These are phyloP conservation scores for Philypnodon macrostomus DNA, from an alignment of 2,797 vertebrate species.

Conservation along the genomic window DNA sequence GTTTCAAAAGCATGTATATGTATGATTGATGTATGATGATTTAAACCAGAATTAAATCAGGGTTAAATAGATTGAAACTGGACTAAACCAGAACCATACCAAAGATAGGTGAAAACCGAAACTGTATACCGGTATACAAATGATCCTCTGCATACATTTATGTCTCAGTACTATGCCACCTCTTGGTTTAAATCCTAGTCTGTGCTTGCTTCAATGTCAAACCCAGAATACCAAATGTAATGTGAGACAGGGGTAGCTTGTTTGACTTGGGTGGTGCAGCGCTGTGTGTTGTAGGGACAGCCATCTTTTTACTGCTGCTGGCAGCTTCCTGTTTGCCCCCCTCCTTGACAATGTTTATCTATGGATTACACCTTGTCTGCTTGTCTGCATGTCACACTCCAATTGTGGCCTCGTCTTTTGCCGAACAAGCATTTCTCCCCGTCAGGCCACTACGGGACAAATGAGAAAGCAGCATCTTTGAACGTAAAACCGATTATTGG, in stretches of 20 bases:
- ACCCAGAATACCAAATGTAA: slow-evolving; percentile 42
- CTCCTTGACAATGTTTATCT: slow-evolving; percentile 73
- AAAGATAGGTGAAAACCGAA: no score
- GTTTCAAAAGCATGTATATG: no score
- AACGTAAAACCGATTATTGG: slow-evolving; percentile 39
- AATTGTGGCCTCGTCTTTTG: slow-evolving; percentile 55
- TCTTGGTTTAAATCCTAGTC: no score
- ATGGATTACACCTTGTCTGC: slow-evolving; percentile 71
- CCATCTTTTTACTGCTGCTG: slow-evolving; percentile 50
- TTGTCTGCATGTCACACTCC: slow-evolving; percentile 63
- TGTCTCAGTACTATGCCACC: no score
- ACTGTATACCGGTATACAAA: no score
- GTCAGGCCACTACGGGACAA: slow-evolving; percentile 44
- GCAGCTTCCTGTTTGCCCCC: slow-evolving; percentile 57
- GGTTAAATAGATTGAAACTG: no score
- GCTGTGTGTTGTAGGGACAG: slow-evolving; percentile 43
- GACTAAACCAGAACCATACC: no score
- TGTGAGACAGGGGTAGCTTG: slow-evolving; percentile 45
- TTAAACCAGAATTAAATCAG: no score
- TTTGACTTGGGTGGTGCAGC: slow-evolving; percentile 47
- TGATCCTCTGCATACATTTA: no score
- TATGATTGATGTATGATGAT: no score
- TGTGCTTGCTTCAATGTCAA: slow-evolving; percentile 57
- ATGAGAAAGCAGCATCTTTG: slow-evolving; percentile 54
- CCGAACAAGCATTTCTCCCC: slow-evolving; percentile 67